Percentiles rank a stretch among this genome's conserved stretches.
Evolutionary conservation across 2,113 vertebrate species (phyloP).

Genomic region (Gracilinanus agilis): DNA sequence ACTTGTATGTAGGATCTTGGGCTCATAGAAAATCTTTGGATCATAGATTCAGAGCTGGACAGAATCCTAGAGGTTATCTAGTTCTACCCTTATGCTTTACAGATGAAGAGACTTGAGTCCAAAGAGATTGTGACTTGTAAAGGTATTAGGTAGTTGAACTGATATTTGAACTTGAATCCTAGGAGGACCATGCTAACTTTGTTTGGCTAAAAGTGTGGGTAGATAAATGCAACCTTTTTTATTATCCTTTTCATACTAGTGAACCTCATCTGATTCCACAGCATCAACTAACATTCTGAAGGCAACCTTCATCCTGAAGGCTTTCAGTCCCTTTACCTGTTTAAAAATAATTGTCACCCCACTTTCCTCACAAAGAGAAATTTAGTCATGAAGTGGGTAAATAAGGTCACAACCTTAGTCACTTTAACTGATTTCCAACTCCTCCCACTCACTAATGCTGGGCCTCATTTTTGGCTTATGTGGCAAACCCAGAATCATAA

Average conservation of each 20-base stretch:
- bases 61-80: not conserved
- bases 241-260: not conserved
- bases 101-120: not conserved
- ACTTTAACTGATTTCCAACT: not conserved
- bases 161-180: not conserved
- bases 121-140: not conserved
- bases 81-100: not conserved
- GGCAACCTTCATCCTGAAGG: too few relatives aligned
- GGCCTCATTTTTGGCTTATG: conserved; percentile 59
- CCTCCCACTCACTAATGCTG: conserved; percentile 29
- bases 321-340: not conserved
- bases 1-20: not conserved
- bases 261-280: not conserved
- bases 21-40: not conserved
- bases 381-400: not conserved
- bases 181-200: not conserved
- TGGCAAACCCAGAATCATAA: conserved; percentile 61
- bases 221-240: not conserved
- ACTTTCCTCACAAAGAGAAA: not conserved
- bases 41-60: not conserved
- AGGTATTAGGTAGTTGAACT: not conserved
- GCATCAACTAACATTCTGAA: not conserved
- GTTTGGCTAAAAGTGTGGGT: not conserved
- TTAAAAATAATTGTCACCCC: not conserved
- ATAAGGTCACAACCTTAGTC: not conserved